Base-by-base conservation (phyloP, 2,888 invertebrate species). In the Uropetala carovei region DNA sequence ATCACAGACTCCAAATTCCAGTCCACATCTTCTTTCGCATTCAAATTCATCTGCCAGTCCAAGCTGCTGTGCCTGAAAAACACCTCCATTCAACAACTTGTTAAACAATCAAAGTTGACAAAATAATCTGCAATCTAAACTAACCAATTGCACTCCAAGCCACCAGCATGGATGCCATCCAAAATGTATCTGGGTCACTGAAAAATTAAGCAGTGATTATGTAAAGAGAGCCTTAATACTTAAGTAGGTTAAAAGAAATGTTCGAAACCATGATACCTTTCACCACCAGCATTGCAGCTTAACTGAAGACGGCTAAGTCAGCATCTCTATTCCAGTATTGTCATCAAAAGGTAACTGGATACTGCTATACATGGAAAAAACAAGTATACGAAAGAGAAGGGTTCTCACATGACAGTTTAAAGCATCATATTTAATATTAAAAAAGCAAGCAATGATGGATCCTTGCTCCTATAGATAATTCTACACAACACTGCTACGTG, bases 341-440 rank as follows among this genome's bases (percentile, higher is more conserved):
- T 57, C 57, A 64, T 16, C 18, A 10, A 30, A 64, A 27, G 43
- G 64, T 60, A 30, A 64, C 89, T 43, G 89, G 64, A 30, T 43
- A 64, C 60, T 64, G 64, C 89, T 89, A 64, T 43, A 89, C 64
- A 43, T n/a, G 60, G 18, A 64, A 89, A 64, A 89, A 64, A 89
- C 27, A 59, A 89, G 60, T 43, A 89, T 64, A 89, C 89, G 64
- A 89, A 89, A 89, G 89, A 89, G 64, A 89, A 89, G 27, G 64
- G 89, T 89, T 64, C 27, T 75, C 59, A 89, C 89, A 59, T 43
- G 43, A 89, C 16, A 30, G 64, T 30, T 89, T 83, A 11, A 56
- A 8, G 43, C 56, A 43, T 56, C 14, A 43, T 60, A n/a, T 43
- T 64, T 18, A 16, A 64, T 14, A 64, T 30, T 18, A 30, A 43